These are phyloP conservation scores for Eupithecia subumbrata DNA, from an alignment of 2,888 invertebrate genomes.

Conservation along the genomic window DNA sequence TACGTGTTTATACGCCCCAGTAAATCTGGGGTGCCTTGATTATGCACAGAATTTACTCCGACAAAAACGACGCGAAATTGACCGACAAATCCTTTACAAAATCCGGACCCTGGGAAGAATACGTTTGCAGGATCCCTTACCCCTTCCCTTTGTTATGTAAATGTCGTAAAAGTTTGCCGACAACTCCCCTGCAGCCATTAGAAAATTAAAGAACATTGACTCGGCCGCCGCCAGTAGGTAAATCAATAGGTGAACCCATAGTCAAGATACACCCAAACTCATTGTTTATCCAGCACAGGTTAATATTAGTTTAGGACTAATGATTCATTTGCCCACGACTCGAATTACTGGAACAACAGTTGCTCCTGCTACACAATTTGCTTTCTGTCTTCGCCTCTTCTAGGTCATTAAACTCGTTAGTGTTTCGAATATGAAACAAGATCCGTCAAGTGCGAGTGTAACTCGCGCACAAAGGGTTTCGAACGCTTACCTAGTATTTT, in stretches of 20 bases:
- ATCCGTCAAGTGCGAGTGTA: no score
- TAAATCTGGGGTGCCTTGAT: constrained; percentile 53
- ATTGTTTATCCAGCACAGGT: constrained; percentile 67
- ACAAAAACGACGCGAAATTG: constrained; percentile 69
- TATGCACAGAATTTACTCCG: constrained; percentile 61
- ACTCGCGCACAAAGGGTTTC: no score
- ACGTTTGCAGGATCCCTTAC: constrained; percentile 69
- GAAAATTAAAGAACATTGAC: constrained; percentile 76
- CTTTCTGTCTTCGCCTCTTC: constrained; percentile 42
- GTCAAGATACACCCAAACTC: constrained; percentile 61
- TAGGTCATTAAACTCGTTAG: constrained; percentile 28
- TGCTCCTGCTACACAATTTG: constrained; percentile 50
- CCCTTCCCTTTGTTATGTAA: constrained; percentile 78
- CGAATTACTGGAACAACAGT: constrained; percentile 56
- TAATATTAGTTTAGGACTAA: constrained; percentile 78
- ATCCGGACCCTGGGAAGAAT: constrained; percentile 72
- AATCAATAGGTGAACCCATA: constrained; percentile 46
- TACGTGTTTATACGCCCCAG: constrained; percentile 51
- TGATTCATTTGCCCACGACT: constrained; percentile 70
- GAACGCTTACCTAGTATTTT: neutral
- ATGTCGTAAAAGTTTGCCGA: constrained; percentile 74
- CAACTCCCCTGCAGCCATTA: constrained; percentile 76
- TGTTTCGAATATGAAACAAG: neutral
- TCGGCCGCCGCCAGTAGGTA: constrained; percentile 51
- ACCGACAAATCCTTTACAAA: constrained; percentile 73